Evolutionary conservation across 2,113 vertebrate species (phyloP).

Genomic region (Irena cyanogastra): DNA sequence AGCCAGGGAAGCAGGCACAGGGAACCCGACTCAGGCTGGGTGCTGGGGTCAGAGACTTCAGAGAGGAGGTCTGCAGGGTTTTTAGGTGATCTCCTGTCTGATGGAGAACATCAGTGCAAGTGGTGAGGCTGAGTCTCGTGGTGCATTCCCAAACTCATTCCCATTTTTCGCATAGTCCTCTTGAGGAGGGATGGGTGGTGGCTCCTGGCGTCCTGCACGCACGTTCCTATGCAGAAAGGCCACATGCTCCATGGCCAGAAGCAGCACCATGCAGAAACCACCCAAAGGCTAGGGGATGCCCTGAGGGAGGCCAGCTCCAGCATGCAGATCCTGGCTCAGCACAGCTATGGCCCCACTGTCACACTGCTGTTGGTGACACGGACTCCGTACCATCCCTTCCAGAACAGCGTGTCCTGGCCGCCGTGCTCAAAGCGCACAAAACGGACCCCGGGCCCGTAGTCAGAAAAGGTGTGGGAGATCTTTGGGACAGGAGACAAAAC

Average conservation of each 20-base stretch:
- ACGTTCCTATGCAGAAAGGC: not conserved
- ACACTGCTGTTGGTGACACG: slow-evolving; percentile 88
- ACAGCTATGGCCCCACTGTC: slow-evolving; percentile 70
- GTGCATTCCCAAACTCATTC: not conserved
- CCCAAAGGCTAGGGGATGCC: not conserved
- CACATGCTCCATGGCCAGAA: not conserved
- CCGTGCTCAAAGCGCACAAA: slow-evolving; percentile 87
- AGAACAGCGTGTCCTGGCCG: slow-evolving; percentile 86
- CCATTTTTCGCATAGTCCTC: not conserved
- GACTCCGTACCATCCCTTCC: slow-evolving; percentile 93
- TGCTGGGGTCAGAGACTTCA: not conserved
- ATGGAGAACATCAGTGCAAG: not conserved
- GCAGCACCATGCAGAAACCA: slow-evolving; percentile 36
- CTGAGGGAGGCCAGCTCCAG: not conserved
- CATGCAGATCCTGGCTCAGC: not conserved
- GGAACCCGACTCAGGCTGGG: not conserved
- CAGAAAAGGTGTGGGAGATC: slow-evolving; percentile 83
- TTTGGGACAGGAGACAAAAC: slow-evolving; percentile 16
- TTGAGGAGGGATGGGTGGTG: not conserved
- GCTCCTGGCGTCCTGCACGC: not conserved
- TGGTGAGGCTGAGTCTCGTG: not conserved
- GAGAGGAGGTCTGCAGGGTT: not conserved
- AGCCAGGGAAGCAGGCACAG: not conserved
- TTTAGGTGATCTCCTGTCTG: not conserved
- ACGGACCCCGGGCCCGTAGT: slow-evolving; percentile 85